Evolutionary conservation across 1,140 invertebrate species (phyloP).

Genomic region (Lepidotrigona ventralis): DNA sequence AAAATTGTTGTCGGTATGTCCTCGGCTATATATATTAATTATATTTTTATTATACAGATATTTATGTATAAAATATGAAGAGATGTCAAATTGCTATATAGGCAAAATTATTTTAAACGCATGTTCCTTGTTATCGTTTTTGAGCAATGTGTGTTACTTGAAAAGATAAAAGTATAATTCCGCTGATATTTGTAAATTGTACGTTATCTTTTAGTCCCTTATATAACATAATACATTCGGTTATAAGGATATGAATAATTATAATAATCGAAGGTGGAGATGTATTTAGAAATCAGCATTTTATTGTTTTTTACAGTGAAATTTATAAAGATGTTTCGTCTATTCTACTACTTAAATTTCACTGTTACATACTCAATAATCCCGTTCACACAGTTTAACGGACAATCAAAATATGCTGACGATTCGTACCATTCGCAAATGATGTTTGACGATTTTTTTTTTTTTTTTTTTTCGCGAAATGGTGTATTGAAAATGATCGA

Average conservation of each 20-base stretch:
- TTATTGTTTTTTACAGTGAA: constrained; percentile 74
- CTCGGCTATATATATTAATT: constrained; percentile 11
- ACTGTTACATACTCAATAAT: constrained; percentile 59
- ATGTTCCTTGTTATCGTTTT: constrained; percentile 27
- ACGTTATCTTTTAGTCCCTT: not conserved
- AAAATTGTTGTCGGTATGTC: constrained; percentile 24
- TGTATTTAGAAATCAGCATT: constrained; percentile 71
- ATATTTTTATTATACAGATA: constrained; percentile 40
- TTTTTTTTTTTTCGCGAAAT: constrained; percentile 22
- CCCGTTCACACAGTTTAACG: constrained; percentile 57
- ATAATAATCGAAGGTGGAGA: not conserved
- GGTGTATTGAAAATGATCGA: constrained; percentile 51
- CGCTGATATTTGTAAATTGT: constrained; percentile 54
- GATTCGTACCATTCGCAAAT: constrained; percentile 29
- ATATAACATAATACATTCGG: not conserved
- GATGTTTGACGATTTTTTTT: constrained; percentile 31
- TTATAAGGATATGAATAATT: not conserved
- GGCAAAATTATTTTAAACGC: not conserved
- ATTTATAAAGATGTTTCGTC: constrained; percentile 68
- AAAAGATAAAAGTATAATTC: constrained; percentile 51
- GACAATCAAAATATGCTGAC: constrained; percentile 48
- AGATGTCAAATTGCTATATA: constrained; percentile 30
- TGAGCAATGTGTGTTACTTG: constrained; percentile 43
- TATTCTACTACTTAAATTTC: constrained; percentile 63
- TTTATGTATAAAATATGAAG: constrained; percentile 30